Evolutionary conservation across 2,113 vertebrate genomes (phyloP).

Genomic region (Neotoma lepida): DNA sequence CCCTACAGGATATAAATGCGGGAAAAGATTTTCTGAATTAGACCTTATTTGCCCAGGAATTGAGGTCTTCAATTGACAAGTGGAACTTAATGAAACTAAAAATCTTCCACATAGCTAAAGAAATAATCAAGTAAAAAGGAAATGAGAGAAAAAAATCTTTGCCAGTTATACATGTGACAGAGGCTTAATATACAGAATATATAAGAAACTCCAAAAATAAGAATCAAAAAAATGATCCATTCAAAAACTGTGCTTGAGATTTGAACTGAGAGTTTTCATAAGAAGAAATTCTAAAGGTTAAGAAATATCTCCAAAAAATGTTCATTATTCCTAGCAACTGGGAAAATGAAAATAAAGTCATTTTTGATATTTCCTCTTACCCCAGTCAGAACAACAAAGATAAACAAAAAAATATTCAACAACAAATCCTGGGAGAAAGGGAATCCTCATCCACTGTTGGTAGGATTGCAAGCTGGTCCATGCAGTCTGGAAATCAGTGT

Average conservation of each 20-base stretch:
- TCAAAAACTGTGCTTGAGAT: not conserved
- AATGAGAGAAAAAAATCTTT: not conserved
- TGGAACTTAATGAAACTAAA: not conserved
- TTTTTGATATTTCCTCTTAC: not conserved
- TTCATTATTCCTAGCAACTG: not conserved
- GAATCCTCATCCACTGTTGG: not conserved
- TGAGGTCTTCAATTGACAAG: not conserved
- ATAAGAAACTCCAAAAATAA: not conserved
- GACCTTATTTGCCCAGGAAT: not conserved
- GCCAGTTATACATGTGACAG: not conserved
- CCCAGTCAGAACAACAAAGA: not conserved
- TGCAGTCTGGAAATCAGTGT: not conserved
- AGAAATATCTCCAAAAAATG: not conserved
- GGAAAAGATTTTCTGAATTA: not conserved
- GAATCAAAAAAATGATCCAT: not conserved
- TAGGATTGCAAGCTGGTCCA: not conserved
- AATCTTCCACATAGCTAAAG: not conserved
- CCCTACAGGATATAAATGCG: not conserved
- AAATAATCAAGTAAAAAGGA: not conserved
- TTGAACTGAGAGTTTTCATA: not conserved
- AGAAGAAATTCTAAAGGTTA: not conserved
- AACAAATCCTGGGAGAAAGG: not conserved
- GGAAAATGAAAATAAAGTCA: not conserved
- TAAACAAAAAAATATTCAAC: not conserved
- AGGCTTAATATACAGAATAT: not conserved